Evolutionary conservation across 2,888 invertebrate species (phyloP), one percentile per base, ranked within the genome.

Genomic region (Drosophila cognata): DNA sequence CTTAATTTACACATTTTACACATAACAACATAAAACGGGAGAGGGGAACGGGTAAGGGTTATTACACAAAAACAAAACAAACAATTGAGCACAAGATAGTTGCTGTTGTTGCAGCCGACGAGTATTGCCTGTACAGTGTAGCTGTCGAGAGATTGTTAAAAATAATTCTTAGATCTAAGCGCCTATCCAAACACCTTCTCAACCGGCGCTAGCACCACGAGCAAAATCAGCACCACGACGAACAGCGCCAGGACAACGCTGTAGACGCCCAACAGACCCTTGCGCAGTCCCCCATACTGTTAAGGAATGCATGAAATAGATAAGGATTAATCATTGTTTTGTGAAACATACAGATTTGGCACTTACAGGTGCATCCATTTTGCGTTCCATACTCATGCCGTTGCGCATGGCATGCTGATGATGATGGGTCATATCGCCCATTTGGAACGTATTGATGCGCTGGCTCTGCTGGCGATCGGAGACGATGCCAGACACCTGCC

Each of bases 401-500:
- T 95, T 95, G 2, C 95, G 92, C 76, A 94, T 93, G 52, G 95
- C 95, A 51, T 91, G 90, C 76, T 92, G 92, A 21, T 90, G 89
- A 64, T 89, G 87, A 63, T 90, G 88, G 25, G 95, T 94, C 91
- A 96, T 94, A 91, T 97, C 97, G 91, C 97, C 97, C 97, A 97
- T 96, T 35, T 97, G 97, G 94, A 97, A 97, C 8, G 97, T 95
- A 89, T 96, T 96, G 36, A 97, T 95, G 71, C 96, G 95, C 61
- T 96, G 96, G 74, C 95, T 94, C 84, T 95, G 95, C 69, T 96
- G 95, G 59, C 95, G 94, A 88, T 97, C 97, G 18, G 97, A 96
- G 29, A 96, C 94, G 91, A 97, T 97, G 71, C 96, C 96, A 64
- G 96, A 94, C 87, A 97, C 94, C 97, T 97, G 94, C 71, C 86